Evolutionary conservation across 2,113 vertebrate species (phyloP).

Genomic region (Syrrhaptes paradoxus): DNA sequence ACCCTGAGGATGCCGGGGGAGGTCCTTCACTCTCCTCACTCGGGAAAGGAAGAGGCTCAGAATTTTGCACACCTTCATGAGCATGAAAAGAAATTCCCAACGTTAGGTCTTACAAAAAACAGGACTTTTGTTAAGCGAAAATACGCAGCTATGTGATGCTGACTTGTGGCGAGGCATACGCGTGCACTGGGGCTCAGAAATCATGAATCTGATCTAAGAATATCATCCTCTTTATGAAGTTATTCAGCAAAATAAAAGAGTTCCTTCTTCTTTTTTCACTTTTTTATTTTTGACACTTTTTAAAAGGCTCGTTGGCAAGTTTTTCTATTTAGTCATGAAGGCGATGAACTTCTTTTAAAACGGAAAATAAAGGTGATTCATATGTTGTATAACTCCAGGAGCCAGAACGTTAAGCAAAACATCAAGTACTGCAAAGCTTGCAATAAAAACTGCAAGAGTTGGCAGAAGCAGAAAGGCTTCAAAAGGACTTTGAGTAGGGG

Average conservation of each 20-base stretch:
- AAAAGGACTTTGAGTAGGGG: conserved; percentile 5
- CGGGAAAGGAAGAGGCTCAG: not conserved
- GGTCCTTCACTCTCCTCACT: fast-evolving
- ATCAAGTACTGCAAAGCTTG: conserved; percentile 34
- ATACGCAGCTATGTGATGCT: not conserved
- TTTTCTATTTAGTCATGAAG: not conserved
- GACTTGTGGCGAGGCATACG: not conserved
- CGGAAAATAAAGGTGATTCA: conserved; percentile 5
- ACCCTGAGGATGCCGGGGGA: not conserved
- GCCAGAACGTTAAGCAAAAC: not conserved
- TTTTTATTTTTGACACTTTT: not conserved
- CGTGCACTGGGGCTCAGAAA: not conserved
- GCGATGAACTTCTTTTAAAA: not conserved
- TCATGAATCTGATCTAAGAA: not conserved
- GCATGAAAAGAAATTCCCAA: not conserved
- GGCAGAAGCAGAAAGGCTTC: conserved; percentile 37
- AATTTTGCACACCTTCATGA: not conserved
- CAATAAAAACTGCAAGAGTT: conserved; percentile 44
- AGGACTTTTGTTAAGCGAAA: not conserved
- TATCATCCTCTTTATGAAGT: not conserved
- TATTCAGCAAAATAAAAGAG: not conserved
- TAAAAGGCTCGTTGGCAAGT: not conserved
- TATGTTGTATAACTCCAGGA: not conserved
- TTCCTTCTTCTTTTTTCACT: not conserved
- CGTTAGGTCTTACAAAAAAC: not conserved